Evolutionary conservation across 2,797 vertebrate species (phyloP).

Genomic region (Odontamblyopus rebecca): DNA sequence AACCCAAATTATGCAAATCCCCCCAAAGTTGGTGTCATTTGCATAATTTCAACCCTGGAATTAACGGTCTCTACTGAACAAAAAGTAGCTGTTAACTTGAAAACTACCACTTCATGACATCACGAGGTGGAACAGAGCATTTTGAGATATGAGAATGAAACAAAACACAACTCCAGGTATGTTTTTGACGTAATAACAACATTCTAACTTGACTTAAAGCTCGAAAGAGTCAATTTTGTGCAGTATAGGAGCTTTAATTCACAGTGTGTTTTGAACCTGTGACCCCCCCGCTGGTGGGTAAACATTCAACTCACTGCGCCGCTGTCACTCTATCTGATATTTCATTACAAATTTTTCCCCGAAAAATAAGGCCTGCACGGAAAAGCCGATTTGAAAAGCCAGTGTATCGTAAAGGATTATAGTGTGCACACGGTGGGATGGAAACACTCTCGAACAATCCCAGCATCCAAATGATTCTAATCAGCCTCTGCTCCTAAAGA

Average conservation of each 20-base stretch:
- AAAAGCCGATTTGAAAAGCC: slow-evolving; percentile 64
- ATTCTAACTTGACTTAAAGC: too few species aligned
- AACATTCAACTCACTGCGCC: neutral
- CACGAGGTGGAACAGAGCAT: too few species aligned
- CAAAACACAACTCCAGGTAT: too few species aligned
- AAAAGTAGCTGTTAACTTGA: too few species aligned
- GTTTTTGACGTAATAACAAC: too few species aligned
- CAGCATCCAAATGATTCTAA: slow-evolving; percentile 44
- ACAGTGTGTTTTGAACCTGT: neutral
- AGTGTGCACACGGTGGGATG: slow-evolving; percentile 53
- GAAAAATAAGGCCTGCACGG: slow-evolving; percentile 43
- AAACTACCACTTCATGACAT: too few species aligned
- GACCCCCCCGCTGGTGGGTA: slow-evolving; percentile 25
- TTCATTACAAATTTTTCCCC: slow-evolving; percentile 56
- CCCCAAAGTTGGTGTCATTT: too few species aligned
- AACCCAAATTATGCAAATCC: too few species aligned
- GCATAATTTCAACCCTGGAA: too few species aligned
- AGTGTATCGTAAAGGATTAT: slow-evolving; percentile 63
- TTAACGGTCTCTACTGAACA: too few species aligned
- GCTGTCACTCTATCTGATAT: neutral
- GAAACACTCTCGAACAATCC: slow-evolving; percentile 47
- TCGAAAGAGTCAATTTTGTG: too few species aligned
- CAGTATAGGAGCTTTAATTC: neutral
- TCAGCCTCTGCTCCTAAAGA: slow-evolving; percentile 22
- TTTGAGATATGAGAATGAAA: too few species aligned